Evolutionary conservation across 2,797 vertebrate species (phyloP).

Genomic region (Manis crassicaudata): DNA sequence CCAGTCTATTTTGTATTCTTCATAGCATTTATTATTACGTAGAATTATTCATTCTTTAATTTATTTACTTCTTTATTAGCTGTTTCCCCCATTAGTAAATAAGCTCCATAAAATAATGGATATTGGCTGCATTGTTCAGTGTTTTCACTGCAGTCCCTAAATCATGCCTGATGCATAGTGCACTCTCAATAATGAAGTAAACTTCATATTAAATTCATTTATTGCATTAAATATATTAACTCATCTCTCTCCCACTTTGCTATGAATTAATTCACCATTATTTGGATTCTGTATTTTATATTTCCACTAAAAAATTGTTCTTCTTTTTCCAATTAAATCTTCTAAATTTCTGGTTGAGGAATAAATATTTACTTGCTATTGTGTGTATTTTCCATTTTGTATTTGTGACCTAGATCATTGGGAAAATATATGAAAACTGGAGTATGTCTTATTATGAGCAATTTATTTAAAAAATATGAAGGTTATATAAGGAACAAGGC

Average conservation of each 20-base stretch:
- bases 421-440: slow-evolving; percentile 56
- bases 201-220: slow-evolving; percentile 28
- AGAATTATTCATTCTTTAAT: slow-evolving; percentile 9
- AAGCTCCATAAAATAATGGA: background rate
- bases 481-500: slow-evolving; percentile 61
- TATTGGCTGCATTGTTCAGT: background rate
- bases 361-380: slow-evolving; percentile 43
- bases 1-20: background rate
- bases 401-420: slow-evolving; percentile 48
- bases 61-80: slow-evolving; percentile 33
- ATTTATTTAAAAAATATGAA: slow-evolving; percentile 74
- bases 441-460: slow-evolving; percentile 71
- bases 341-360: slow-evolving; percentile 40
- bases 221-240: background rate
- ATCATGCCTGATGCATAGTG: background rate
- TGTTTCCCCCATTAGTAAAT: background rate
- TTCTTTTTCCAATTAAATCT: slow-evolving; percentile 55
- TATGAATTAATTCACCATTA: slow-evolving; percentile 11
- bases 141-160: background rate
- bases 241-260: background rate
- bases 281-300: slow-evolving; percentile 6
- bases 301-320: slow-evolving; percentile 24
- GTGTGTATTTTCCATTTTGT: slow-evolving; percentile 60
- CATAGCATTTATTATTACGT: background rate
- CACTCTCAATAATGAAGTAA: slow-evolving; percentile 39